phyloP scores from a whole-genome alignment of 1,140 invertebrate genomes.

The Alviniconcha marisindica region DNA sequence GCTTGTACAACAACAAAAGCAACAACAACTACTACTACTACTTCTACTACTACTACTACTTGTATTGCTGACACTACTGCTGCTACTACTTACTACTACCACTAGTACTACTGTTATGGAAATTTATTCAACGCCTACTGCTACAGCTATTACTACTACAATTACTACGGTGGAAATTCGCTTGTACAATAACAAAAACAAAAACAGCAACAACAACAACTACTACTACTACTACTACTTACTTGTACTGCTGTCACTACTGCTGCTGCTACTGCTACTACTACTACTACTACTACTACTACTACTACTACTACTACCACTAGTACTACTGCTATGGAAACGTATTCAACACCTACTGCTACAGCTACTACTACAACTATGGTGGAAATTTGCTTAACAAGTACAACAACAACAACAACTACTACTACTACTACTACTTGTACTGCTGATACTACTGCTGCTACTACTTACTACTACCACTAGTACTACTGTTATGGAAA shows the following conservation, averaged over 20 bases:
- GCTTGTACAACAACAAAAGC: too few species aligned
- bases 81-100: too few species aligned
- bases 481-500: not conserved
- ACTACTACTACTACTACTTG: constrained; percentile 11
- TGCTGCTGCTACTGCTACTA: constrained; percentile 10
- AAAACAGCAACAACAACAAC: not conserved
- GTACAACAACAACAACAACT: not conserved
- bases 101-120: too few species aligned
- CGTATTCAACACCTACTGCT: too few species aligned
- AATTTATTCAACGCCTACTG: too few species aligned
- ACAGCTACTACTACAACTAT: constrained; percentile 5
- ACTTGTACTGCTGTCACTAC: too few species aligned
- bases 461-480: too few species aligned
- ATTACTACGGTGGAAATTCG: too few species aligned
- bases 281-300: constrained; percentile 11
- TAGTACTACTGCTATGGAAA: too few species aligned
- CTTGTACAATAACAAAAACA: too few species aligned
- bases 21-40: not conserved
- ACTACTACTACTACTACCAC: constrained; percentile 12
- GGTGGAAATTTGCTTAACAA: not conserved
- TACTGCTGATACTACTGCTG: too few species aligned
- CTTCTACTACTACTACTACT: constrained; percentile 6
- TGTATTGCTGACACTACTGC: not conserved
- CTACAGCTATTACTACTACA: too few species aligned
- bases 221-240: constrained; percentile 12